A percentile compares a stretch with the other conserved stretches of the same genome.
Evolutionary conservation across 2,888 invertebrate species (phyloP).

Genomic region (Busseola fusca): DNA sequence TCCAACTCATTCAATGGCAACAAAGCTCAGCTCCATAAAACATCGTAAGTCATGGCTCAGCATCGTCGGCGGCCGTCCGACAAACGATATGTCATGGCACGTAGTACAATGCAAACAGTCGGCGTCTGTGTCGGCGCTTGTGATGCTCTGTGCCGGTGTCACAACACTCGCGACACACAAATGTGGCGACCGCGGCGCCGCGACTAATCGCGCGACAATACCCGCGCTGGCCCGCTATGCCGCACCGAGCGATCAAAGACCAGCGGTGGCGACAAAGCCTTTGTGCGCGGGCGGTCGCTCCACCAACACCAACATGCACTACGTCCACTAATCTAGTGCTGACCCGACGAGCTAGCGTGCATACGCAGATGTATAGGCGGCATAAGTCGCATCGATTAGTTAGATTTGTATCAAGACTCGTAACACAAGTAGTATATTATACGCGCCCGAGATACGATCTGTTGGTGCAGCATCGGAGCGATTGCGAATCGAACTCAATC

Average conservation of each 20-base stretch:
- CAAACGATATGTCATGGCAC: slow-evolving; percentile 87
- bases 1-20: slow-evolving; percentile 74
- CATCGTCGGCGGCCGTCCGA: slow-evolving; percentile 74
- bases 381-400: slow-evolving; percentile 52
- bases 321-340: slow-evolving; percentile 28
- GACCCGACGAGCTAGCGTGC: slow-evolving; percentile 4
- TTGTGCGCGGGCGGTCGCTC: slow-evolving; percentile 80
- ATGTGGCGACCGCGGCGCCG: slow-evolving; percentile 77
- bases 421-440: slow-evolving; percentile 77
- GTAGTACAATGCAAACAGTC: slow-evolving; percentile 88
- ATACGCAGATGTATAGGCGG: slow-evolving; percentile 11
- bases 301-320: slow-evolving; percentile 24
- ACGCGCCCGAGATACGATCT: slow-evolving; percentile 59
- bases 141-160: slow-evolving; percentile 79
- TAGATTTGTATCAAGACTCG: slow-evolving; percentile 70
- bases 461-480: slow-evolving; percentile 66
- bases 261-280: slow-evolving; percentile 77
- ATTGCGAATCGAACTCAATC: slow-evolving; percentile 84
- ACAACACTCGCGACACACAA: slow-evolving; percentile 76
- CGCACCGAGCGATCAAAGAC: slow-evolving; percentile 70
- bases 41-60: slow-evolving; percentile 70
- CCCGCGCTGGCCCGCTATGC: slow-evolving; percentile 69
- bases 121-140: slow-evolving; percentile 84
- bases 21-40: slow-evolving; percentile 80
- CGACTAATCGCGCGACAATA: slow-evolving; percentile 83